Evolutionary conservation across 1,140 invertebrate genomes (phyloP).

Genomic region (Tyrophagus putrescentiae): DNA sequence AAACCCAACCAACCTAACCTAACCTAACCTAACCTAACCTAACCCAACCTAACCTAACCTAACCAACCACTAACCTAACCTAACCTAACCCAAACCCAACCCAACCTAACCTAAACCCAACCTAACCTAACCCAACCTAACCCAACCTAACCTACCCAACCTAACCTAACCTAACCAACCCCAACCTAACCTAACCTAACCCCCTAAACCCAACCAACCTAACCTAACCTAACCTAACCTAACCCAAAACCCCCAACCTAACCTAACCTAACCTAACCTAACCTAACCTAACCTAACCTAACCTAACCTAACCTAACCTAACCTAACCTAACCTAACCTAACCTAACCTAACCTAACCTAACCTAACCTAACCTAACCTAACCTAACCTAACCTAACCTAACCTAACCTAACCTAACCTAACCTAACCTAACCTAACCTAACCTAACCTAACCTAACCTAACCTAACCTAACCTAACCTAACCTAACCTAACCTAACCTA

Average conservation of each 20-base stretch:
- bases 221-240: slow-evolving; percentile 30
- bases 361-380: slow-evolving; percentile 32
- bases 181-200: slow-evolving; percentile 28
- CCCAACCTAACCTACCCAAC: neutral
- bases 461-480: slow-evolving; percentile 28
- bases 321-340: slow-evolving; percentile 27
- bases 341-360: slow-evolving; percentile 31
- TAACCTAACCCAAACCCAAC: slow-evolving; percentile 26
- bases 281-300: slow-evolving; percentile 26
- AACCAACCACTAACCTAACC: no score
- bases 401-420: slow-evolving; percentile 24
- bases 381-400: slow-evolving; percentile 33
- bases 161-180: slow-evolving; percentile 29
- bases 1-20: no score
- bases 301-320: slow-evolving; percentile 26
- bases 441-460: slow-evolving; percentile 26
- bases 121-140: no score
- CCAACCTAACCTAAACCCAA: slow-evolving; percentile 31
- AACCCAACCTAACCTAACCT: slow-evolving; percentile 30
- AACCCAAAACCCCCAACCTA: slow-evolving; percentile 25
- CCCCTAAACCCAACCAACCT: slow-evolving; percentile 28
- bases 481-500: slow-evolving; percentile 28
- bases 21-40: no score
- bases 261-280: slow-evolving; percentile 26
- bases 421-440: slow-evolving; percentile 26